Conservation (phyloP, 2,113 vertebrate genomes). For the Elachura formosa region DNA sequence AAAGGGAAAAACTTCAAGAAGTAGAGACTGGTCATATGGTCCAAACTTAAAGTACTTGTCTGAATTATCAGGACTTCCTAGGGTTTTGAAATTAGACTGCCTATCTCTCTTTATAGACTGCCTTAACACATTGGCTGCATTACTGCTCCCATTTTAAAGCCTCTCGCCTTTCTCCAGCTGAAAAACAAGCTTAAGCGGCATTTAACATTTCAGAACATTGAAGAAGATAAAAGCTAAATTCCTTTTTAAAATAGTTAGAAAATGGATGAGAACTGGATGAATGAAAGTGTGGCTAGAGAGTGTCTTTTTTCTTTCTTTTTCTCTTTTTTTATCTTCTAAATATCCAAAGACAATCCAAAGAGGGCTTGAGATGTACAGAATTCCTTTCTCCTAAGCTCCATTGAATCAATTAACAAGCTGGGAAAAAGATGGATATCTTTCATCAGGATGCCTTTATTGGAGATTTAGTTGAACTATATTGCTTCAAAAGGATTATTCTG, state of each 20-base stretch:
- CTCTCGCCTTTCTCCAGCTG: not conserved
- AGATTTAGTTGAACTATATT: not conserved
- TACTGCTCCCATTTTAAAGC: not conserved
- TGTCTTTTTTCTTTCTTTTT: not conserved
- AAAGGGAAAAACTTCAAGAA: not conserved
- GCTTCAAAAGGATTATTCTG: not conserved
- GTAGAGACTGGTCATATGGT: not conserved
- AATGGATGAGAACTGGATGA: not conserved
- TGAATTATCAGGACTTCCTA: not conserved
- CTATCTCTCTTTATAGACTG: not conserved
- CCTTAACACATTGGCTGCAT: not conserved
- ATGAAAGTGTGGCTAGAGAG: not conserved
- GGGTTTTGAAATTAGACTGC: not conserved
- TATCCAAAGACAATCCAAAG: not conserved
- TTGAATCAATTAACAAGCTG: slow-evolving; percentile 7
- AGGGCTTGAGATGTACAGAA: not conserved
- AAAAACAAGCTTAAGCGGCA: not conserved
- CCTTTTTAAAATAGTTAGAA: not conserved
- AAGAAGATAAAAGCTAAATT: not conserved
- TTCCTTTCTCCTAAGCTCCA: not conserved
- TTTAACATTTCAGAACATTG: not conserved
- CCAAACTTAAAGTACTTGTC: not conserved
- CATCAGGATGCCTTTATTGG: not conserved
- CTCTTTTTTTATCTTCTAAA: not conserved
- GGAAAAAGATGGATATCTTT: not conserved